Base-by-base conservation (phyloP, 2,888 invertebrate genomes). In the Adelphocoris suturalis region DNA sequence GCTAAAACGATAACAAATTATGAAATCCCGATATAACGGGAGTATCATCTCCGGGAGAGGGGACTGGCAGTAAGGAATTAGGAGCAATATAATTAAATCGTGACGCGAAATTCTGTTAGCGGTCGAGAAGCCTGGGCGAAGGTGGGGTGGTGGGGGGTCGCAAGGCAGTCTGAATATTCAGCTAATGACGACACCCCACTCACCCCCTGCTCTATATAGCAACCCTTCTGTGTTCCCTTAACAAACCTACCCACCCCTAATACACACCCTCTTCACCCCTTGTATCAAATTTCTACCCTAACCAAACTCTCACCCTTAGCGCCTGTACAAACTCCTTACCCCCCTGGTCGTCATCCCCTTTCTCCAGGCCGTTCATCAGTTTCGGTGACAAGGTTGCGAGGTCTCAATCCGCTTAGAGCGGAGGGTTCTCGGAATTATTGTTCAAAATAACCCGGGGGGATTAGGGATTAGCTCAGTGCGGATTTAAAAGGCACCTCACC, bases 41-140 rank as follows among this genome's bases (percentile, higher is more conserved):
- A 9, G 78, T 37, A 78, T 46, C 37, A 46, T 4, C 19, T n/a
- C 4, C 16, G n/a, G 28, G 23, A 19, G 75, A 28, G 75, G 75
- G 2, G 2, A 28, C 27, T 19, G 46, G 47, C 16, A 78, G 47
- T 47, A 19, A 78, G 78, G 78, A 46, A 78, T 78, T 78, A 78
- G 78, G 46, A 78, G 78, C 47, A 46, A 78, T 78, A 78, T 78
- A 78, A 78, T 78, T 78, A 78, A 78, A 78, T 78, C 78, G 16
- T 46, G 78, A 78, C 78, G 4, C 2, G 46, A 27, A 78, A 78
- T 78, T 78, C 46, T 78, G 46, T 78, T 78, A 78, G 78, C 46
- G 78, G 78, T 78, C 37, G 78, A 46, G 12, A 19, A 78, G 78
- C 16, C 19, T 46, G 46, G 19, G 14, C 7, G 19, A 12, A 46